Conservation (phyloP, 2,888 invertebrate genomes). For the Drosophila mettleri region DNA sequence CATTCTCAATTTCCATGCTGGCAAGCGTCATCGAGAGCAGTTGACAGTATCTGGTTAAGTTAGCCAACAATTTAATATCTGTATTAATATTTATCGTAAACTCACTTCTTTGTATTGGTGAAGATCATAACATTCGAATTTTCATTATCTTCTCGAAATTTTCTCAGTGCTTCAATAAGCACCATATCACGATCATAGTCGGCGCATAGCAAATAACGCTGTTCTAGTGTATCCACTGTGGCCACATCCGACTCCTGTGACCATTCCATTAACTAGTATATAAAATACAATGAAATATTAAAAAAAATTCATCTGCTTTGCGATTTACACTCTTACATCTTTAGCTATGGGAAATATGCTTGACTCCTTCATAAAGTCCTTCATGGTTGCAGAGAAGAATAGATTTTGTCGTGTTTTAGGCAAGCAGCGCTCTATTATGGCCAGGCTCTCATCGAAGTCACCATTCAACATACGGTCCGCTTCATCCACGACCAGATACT, state of each 20-base stretch:
- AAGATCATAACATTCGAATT: slow-evolving; percentile 96
- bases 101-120: slow-evolving; percentile 97
- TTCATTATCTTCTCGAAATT: slow-evolving; percentile 90
- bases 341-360: slow-evolving; percentile 87
- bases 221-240: slow-evolving; percentile 95
- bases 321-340: slow-evolving; percentile 86
- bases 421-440: slow-evolving; percentile 91
- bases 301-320: not conserved
- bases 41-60: slow-evolving; percentile 91
- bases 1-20: slow-evolving; percentile 94
- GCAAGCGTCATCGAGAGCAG: slow-evolving; percentile 94
- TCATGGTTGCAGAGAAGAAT: slow-evolving; percentile 98
- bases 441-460: slow-evolving; percentile 92
- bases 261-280: slow-evolving; percentile 86
- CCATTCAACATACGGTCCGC: slow-evolving; percentile 93
- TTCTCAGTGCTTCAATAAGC: slow-evolving; percentile 92
- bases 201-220: slow-evolving; percentile 96
- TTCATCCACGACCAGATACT: slow-evolving; percentile 97
- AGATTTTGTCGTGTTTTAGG: slow-evolving; percentile 94
- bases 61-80: not conserved
- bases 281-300: not conserved
- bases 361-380: slow-evolving; percentile 91
- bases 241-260: slow-evolving; percentile 90
- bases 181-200: slow-evolving; percentile 96
- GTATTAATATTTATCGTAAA: slow-evolving; percentile 14